Base-by-base conservation (phyloP, 2,888 invertebrate species). In the Xylota segnis region DNA sequence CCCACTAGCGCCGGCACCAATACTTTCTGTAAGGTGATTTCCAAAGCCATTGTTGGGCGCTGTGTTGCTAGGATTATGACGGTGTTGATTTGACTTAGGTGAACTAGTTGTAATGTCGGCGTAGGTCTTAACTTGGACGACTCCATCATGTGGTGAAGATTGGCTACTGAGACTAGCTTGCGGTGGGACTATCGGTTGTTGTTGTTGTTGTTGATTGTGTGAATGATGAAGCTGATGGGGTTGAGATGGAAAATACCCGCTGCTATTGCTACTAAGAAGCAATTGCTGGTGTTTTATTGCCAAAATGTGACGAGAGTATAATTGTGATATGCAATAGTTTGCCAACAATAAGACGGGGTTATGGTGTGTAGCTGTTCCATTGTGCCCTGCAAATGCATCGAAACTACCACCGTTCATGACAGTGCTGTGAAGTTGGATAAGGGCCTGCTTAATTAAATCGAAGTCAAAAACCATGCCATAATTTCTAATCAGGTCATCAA, bases 301-400 rank as follows among this genome's bases (percentile, higher is more conserved):
- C 23, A 95, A 91, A 34, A 95, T 93, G 89, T 95, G 95, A 54
- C 95, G 93, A 77, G 95, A 94, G 91, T 95, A 95, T 82, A 96
- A 91, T 90, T 95, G 95, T 16, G 95, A 95, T 94, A 95, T 95
- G 91, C 96, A 96, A 90, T 96, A 96, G 90, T 96, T 96, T 70
- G 95, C 95, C 83, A 96, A 93, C 90, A 96, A 94, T 87, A 96
- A 92, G 50, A 96, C 94, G 5, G 96, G 95, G 90, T 96, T 95
- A 88, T 95, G 94, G 84, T 94, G 93, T 7, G 87, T 56, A 6
- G 72, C 66, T 50, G 78, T 52, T 6, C 61, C 86, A 14, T 68
- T 71, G 2, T 82, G 58, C 7, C 72, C 72, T 12, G 79, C 87
- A 50, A 88, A 84, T 27, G 78, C 68, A 32, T 87, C 88, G 14